These are phyloP conservation scores for Prinia subflava DNA, from an alignment of 2,113 vertebrate genomes.

Conservation along the genomic window DNA sequence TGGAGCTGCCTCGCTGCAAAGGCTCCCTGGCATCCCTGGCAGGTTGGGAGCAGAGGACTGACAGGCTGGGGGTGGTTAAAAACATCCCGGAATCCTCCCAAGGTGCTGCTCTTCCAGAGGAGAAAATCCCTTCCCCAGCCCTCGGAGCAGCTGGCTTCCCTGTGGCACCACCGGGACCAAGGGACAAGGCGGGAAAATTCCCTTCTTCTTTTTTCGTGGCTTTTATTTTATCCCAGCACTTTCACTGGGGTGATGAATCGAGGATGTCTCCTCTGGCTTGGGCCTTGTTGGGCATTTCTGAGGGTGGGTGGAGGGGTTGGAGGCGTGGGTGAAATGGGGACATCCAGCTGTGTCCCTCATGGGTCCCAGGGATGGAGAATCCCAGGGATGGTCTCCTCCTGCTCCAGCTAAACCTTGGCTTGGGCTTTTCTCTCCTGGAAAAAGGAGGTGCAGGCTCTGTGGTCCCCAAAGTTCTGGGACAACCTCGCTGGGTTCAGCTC, in stretches of 20 bases:
- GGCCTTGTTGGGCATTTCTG: background rate
- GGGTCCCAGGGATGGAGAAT: rapidly evolving
- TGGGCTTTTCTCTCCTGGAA: background rate
- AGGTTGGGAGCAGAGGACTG: background rate
- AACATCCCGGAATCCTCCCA: background rate
- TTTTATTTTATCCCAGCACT: background rate
- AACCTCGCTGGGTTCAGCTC: rapidly evolving
- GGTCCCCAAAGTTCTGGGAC: rapidly evolving
- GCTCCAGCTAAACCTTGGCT: background rate
- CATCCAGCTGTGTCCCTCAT: rapidly evolving
- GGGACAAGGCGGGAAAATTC: background rate
- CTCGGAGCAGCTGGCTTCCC: background rate
- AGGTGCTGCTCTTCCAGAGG: background rate
- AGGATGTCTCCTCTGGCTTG: background rate
- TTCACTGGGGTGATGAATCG: rapidly evolving
- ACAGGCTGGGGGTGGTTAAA: background rate
- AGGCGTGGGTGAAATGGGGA: rapidly evolving
- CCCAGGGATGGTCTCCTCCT: background rate
- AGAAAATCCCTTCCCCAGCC: background rate
- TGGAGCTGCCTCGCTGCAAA: rapidly evolving
- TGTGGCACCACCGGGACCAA: background rate
- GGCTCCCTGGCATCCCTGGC: background rate
- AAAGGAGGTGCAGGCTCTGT: background rate
- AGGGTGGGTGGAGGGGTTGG: background rate
- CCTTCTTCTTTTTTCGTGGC: background rate